Conservation (phyloP, 2,113 vertebrate species). For the Naja naja region DNA sequence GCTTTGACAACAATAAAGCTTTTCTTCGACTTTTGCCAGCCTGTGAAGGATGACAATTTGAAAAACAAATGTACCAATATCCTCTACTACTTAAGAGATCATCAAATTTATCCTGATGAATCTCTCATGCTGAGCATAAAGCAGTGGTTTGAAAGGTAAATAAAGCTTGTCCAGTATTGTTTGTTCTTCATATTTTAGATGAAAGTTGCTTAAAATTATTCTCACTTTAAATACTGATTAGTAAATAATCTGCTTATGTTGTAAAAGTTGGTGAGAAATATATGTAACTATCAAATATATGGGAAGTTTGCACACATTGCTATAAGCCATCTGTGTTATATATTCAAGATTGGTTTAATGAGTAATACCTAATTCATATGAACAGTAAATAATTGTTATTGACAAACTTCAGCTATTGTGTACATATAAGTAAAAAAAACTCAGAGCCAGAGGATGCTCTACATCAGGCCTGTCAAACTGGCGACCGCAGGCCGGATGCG, state of each 20-base stretch:
- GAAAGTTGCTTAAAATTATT: neutral
- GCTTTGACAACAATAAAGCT: constrained; percentile 73
- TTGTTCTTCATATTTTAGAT: neutral
- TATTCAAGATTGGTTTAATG: neutral
- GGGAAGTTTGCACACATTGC: neutral
- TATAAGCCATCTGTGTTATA: neutral
- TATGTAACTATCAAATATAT: neutral
- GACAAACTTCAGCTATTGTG: neutral
- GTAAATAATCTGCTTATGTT: neutral
- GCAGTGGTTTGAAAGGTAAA: constrained; percentile 93
- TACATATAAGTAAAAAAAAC: neutral
- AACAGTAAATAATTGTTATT: neutral
- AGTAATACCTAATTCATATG: neutral
- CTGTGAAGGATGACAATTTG: constrained; percentile 64
- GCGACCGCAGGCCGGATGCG: no score
- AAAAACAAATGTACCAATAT: constrained; percentile 72
- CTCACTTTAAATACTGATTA: neutral
- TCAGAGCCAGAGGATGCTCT: neutral
- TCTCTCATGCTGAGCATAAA: constrained; percentile 79
- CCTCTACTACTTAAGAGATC: constrained; percentile 82
- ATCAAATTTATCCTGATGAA: constrained; percentile 84
- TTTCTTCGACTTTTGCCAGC: constrained; percentile 76
- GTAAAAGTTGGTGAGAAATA: neutral
- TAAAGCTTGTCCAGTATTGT: neutral
- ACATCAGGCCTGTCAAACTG: no score